Conservation (phyloP, 30 jellyfish, hydroid and myxozoan genomes). For the Nemopilema nomurai region DNA sequence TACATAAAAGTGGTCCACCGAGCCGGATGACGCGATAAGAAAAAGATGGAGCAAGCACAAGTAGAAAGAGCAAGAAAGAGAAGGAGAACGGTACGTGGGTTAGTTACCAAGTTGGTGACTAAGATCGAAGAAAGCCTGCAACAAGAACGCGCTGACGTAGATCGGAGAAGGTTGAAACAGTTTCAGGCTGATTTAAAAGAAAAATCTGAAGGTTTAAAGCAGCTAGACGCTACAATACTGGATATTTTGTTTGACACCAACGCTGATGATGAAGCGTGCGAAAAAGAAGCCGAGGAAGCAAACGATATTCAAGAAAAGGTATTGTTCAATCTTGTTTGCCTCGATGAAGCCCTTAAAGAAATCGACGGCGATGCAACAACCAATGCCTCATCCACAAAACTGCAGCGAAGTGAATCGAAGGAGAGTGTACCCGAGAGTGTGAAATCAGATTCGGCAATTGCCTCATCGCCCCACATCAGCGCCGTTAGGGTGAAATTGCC, state of each 20-base stretch:
- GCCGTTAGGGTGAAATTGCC: conserved; percentile 28
- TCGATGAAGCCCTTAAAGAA: conserved; percentile 11
- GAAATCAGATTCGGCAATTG: conserved; percentile 15
- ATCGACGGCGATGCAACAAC: neutral
- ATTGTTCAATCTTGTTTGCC: neutral
- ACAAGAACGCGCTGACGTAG: conserved; percentile 2
- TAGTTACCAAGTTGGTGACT: conserved; percentile 13
- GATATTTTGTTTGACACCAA: neutral
- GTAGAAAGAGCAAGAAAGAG: conserved; percentile 1
- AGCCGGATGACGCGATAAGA: conserved; percentile 4
- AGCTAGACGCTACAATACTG: conserved; percentile 2
- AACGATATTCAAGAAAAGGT: conserved; percentile 19
- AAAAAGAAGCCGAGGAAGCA: conserved; percentile 37
- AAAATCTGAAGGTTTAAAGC: conserved; percentile 1
- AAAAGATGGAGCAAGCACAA: neutral
- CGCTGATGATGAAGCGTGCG: conserved; percentile 24
- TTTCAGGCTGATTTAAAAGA: conserved; percentile 29
- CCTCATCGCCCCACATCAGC: neutral
- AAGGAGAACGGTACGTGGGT: conserved; percentile 21
- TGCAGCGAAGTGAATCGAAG: conserved; percentile 1
- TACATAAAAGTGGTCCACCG: conserved; percentile 30
- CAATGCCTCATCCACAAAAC: neutral
- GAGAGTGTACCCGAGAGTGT: conserved; percentile 16
- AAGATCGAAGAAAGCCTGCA: conserved; percentile 4
- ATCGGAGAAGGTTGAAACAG: conserved; percentile 10